phyloP scores from a whole-genome alignment of 2,888 invertebrate species.

The Melolontha melolontha region DNA sequence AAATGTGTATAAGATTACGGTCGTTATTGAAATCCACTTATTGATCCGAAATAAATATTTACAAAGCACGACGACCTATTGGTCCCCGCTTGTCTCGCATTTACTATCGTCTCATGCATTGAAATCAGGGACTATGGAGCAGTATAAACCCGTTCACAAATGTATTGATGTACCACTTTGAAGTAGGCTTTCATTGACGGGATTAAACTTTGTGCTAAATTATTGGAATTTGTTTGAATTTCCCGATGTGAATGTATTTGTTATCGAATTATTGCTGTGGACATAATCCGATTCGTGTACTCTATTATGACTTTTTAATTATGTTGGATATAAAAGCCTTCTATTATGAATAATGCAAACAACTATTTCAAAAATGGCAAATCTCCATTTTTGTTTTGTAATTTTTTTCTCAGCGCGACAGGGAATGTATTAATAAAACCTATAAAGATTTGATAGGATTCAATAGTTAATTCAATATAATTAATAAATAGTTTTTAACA shows the following conservation, averaged over 20 bases:
- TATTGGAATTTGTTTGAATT: constrained; percentile 22
- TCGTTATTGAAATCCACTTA: constrained; percentile 39
- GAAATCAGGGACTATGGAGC: constrained; percentile 7
- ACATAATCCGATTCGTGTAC: too few species aligned
- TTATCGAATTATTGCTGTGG: constrained; percentile 6
- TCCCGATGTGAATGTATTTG: constrained; percentile 11
- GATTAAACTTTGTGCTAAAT: constrained; percentile 23
- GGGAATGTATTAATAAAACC: too few species aligned
- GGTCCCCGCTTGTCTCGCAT: constrained; percentile 5
- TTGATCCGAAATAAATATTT: constrained; percentile 42
- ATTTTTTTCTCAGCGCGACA: too few species aligned
- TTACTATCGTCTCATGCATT: not conserved
- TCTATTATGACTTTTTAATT: too few species aligned
- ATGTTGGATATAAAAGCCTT: too few species aligned
- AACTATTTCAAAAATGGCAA: too few species aligned
- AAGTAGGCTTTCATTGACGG: constrained; percentile 15
- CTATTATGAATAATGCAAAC: too few species aligned
- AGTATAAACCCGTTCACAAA: not conserved
- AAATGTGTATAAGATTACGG: constrained; percentile 37
- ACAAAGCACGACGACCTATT: constrained; percentile 10
- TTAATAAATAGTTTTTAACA: too few species aligned
- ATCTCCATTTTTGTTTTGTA: too few species aligned
- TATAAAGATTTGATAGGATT: too few species aligned
- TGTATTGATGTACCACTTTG: constrained; percentile 1
- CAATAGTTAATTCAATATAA: too few species aligned